Percentiles rank a stretch among this genome's conserved stretches.
phyloP scores from a whole-genome alignment of 2,113 vertebrate genomes.

The Datnioides undecimradiatus region DNA sequence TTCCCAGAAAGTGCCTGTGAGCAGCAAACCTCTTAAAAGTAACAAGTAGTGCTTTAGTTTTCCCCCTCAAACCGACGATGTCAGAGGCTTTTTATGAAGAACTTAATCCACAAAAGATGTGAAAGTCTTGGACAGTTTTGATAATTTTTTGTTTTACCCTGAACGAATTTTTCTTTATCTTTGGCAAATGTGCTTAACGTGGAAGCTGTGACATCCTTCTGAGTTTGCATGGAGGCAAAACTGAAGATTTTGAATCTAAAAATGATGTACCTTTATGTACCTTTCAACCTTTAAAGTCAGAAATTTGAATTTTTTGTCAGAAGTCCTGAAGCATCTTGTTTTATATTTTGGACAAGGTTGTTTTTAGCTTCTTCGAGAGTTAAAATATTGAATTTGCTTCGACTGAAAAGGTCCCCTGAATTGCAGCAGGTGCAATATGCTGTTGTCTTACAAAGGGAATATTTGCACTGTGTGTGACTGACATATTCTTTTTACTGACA shows the following conservation, averaged over 20 bases:
- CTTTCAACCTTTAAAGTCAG: slow-evolving; percentile 1
- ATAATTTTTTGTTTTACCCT: neutral
- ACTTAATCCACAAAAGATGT: neutral
- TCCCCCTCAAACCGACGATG: neutral
- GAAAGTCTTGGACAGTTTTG: neutral
- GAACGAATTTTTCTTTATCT: slow-evolving; percentile 37
- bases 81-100: neutral
- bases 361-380: neutral
- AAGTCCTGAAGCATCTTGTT: neutral
- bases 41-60: slow-evolving; percentile 29
- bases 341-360: neutral
- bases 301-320: neutral
- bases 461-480: neutral
- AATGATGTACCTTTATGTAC: slow-evolving; percentile 18
- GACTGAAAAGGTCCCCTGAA: slow-evolving; percentile 12
- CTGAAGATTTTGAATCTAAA: slow-evolving; percentile 31
- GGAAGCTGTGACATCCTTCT: neutral
- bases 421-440: neutral
- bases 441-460: neutral
- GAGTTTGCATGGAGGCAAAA: slow-evolving; percentile 15
- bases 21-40: slow-evolving; percentile 29
- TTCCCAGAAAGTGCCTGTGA: slow-evolving; percentile 30
- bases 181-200: slow-evolving; percentile 59
- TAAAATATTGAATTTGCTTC: neutral
- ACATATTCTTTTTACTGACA: neutral